Evolutionary conservation across 1,140 invertebrate species (phyloP), one percentile per base, ranked within the genome.

Genomic region (Drosophila obscura): DNA sequence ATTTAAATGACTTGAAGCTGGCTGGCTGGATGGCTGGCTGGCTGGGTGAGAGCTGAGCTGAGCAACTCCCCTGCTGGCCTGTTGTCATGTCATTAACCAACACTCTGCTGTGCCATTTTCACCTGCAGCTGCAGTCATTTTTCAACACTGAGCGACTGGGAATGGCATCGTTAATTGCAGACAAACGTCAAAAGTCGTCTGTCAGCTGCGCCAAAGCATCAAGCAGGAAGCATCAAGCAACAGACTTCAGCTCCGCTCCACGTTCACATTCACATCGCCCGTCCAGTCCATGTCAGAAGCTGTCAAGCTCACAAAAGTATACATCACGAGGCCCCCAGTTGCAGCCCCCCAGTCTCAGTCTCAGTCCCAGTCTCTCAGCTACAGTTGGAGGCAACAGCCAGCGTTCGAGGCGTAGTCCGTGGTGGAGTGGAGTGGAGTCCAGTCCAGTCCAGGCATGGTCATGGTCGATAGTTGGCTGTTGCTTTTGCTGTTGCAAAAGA

Each of bases 141-240:
- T 87, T 85, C 82, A 85, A 85, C 82, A 85, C 82, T 85, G 59
- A 48, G 16, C 22, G 26, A 61, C 68, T 53, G 60, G 45, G 28
- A 64, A 39, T 58, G 71, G 72, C 57, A 75, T 80, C 78, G 82
- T 85, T 85, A 85, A 85, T 85, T 85, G 83, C 82, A 82, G 82
- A 79, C 82, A 85, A 85, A 85, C 82, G 82, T 85, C 82, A 85
- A 85, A 85, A 85, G 82, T 78, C 83, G 71, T 74, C 82, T 76
- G 80, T 83, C 80, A 78, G 75, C 62, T 73, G 46, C 16, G 44
- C 35, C 28, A 55, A 58, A 61, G 66, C 73, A 57, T 9, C 63
- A 22, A 51, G 60, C 60, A 43, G 39, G 63, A 56, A 31, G 22
- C 63, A 68, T 67, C 63, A 68, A 22, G 35, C 66, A 68, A 68